Evolutionary conservation across 2,888 invertebrate genomes (phyloP).

Genomic region (Gerris lacustris): DNA sequence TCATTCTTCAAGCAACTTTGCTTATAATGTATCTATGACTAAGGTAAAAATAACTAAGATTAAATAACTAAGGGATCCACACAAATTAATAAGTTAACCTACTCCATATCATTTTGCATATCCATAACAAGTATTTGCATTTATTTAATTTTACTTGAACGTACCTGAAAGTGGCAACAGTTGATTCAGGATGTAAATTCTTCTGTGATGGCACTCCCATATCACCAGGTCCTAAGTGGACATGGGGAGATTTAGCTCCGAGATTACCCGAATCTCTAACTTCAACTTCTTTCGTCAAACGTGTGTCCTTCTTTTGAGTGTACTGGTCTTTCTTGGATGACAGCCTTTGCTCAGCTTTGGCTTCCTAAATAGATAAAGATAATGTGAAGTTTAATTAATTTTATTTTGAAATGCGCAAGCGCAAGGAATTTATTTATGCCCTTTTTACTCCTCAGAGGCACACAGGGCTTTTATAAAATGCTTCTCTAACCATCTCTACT

Average conservation of each 20-base stretch:
- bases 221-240: slow-evolving; percentile 16
- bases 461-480: no score
- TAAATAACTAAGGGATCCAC: no score
- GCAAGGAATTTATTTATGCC: not conserved
- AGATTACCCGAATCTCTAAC: slow-evolving; percentile 13
- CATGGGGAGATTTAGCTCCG: slow-evolving; percentile 13
- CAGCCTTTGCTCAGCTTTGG: not conserved
- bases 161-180: not conserved
- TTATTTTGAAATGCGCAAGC: not conserved
- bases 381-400: not conserved
- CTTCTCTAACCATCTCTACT: no score
- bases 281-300: not conserved
- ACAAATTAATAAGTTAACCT: no score
- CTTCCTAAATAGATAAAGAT: not conserved
- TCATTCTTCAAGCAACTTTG: no score
- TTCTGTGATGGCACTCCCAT: slow-evolving; percentile 19
- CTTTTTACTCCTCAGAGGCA: not conserved
- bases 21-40: no score
- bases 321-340: not conserved
- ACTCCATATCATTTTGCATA: no score
- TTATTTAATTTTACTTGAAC: not conserved
- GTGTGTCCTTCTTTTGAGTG: not conserved
- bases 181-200: slow-evolving; percentile 8
- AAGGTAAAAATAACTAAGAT: no score
- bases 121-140: no score